These are phyloP conservation scores for Lucinisca nassula DNA, from an alignment of 2,888 invertebrate genomes.

Conservation along the genomic window DNA sequence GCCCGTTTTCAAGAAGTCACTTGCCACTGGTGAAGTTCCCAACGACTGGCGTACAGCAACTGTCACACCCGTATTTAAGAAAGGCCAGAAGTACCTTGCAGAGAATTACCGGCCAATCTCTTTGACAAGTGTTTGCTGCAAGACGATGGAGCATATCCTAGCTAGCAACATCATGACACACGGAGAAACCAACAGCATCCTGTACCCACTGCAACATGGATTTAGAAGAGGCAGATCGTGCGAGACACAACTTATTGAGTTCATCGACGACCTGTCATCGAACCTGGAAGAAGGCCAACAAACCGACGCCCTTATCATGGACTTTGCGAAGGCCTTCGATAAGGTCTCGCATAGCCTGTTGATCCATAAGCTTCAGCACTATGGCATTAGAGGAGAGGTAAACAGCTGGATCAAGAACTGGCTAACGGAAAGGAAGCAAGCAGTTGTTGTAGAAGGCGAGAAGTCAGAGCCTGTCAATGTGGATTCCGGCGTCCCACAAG, in stretches of 20 bases:
- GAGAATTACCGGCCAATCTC: slow-evolving; percentile 18
- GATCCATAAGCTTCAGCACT: slow-evolving; percentile 32
- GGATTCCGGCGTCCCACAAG: too few relatives aligned
- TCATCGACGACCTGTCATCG: slow-evolving; percentile 1
- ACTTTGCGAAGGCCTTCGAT: too few relatives aligned
- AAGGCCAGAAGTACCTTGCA: neutral
- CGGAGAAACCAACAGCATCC: neutral
- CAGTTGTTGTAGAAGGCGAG: slow-evolving; percentile 36
- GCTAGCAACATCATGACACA: neutral
- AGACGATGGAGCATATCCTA: too few relatives aligned
- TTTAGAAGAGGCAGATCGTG: slow-evolving; percentile 5
- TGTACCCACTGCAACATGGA: slow-evolving; percentile 11
- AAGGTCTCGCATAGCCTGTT: neutral
- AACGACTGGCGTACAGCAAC: slow-evolving; percentile 5
- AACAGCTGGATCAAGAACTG: slow-evolving; percentile 23
- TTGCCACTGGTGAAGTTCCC: slow-evolving; percentile 3
- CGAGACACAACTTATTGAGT: slow-evolving; percentile 8
- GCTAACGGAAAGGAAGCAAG: slow-evolving; percentile 24
- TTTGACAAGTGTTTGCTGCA: slow-evolving; percentile 13
- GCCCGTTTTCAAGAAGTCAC: slow-evolving; percentile 16
- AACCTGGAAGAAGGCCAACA: neutral
- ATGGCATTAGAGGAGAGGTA: slow-evolving; percentile 34
- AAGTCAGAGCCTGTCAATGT: slow-evolving; percentile 37
- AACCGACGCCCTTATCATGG: too few relatives aligned
- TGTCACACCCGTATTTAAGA: too few relatives aligned